Evolutionary conservation across 2,113 vertebrate species (phyloP).

Genomic region (Nansenia antarctica): DNA sequence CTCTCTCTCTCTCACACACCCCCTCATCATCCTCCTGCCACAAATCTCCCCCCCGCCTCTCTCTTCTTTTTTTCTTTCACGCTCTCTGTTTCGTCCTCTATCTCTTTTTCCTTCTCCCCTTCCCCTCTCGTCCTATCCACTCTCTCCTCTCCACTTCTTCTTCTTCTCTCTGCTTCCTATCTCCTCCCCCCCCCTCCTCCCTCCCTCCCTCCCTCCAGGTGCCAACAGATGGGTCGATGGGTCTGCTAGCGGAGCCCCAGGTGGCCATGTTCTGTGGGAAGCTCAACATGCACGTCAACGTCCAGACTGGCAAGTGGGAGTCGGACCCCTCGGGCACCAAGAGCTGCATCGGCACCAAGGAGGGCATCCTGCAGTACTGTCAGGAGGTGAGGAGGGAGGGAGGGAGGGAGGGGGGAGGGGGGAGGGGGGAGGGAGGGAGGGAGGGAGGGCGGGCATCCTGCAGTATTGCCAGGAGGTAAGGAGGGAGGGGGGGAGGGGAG

Average conservation of each 20-base stretch:
- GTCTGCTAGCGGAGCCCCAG: slow-evolving; percentile 93
- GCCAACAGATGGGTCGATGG: slow-evolving; percentile 89
- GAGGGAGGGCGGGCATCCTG: slow-evolving; percentile 90
- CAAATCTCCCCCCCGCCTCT: background rate
- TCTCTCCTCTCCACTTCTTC: background rate
- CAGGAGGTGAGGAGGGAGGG: slow-evolving; percentile 82
- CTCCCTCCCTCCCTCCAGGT: slow-evolving; percentile 71
- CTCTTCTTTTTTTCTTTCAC: background rate
- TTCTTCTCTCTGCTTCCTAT: background rate
- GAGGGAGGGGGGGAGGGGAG: background rate
- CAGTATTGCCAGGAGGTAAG: slow-evolving; percentile 90
- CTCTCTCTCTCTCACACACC: background rate
- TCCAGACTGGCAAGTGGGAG: slow-evolving; percentile 97
- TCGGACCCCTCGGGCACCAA: slow-evolving; percentile 87
- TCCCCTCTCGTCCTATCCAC: background rate
- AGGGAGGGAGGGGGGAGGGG: background rate
- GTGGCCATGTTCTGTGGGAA: slow-evolving; percentile 97
- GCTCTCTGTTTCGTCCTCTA: background rate
- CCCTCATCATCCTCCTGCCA: slow-evolving; percentile 7
- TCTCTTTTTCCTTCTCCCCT: background rate
- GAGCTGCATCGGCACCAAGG: slow-evolving; percentile 91
- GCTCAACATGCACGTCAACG: slow-evolving; percentile 97
- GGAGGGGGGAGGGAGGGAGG: background rate
- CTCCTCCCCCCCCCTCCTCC: background rate
- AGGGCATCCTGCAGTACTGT: slow-evolving; percentile 96